Evolutionary conservation across 2,888 invertebrate genomes (phyloP), one percentile per base, ranked within the genome.

Genomic region (Isoperla grammatica): DNA sequence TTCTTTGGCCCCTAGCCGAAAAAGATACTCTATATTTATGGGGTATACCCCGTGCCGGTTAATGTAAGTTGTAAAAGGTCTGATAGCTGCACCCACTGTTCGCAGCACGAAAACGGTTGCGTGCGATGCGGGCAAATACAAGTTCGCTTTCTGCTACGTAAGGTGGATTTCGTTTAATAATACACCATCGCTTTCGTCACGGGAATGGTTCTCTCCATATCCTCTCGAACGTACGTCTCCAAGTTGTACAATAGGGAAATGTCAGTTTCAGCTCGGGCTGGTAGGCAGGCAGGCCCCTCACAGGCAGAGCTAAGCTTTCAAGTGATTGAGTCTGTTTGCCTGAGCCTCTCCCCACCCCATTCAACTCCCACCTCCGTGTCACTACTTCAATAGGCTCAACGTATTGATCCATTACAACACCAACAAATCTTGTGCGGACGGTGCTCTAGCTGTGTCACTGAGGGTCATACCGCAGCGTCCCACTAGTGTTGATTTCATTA

Each of bases 261-360:
- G 53, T 53, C 53, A 53, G 53, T 53, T 53, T 53, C 53, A 53
- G 53, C 35, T 39, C 35, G 53, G 37, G 53, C 39, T 19, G 39
- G 37, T 29, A 29, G 23, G 49, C 22, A 20, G 5, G 12, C 48
- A 9, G 13, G 46, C 15, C 29, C 13, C 35, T 50, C n/a, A 20
- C 29, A 23, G 35, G 29, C 19, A 39, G 53, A 17, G 37, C 39
- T 53, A 53, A 53, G 53, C 53, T 53, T 39, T 53, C 53, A 53
- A 53, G 53, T 37, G 53, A 53, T 50, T 53, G 53, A 53, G 53
- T 53, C 53, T 53, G 53, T 53, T 53, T 53, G 53, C 53, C 35
- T 53, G 53, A 53, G 53, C 37, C 53, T 17, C 19, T 37, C 15
- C 49, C 15, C 29, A 20, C 49, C 49, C 53, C 53, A 35, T 50